Evolutionary conservation across 2,888 invertebrate genomes (phyloP), one percentile per base, ranked within the genome.

Genomic region (Dendrolimus houi): DNA sequence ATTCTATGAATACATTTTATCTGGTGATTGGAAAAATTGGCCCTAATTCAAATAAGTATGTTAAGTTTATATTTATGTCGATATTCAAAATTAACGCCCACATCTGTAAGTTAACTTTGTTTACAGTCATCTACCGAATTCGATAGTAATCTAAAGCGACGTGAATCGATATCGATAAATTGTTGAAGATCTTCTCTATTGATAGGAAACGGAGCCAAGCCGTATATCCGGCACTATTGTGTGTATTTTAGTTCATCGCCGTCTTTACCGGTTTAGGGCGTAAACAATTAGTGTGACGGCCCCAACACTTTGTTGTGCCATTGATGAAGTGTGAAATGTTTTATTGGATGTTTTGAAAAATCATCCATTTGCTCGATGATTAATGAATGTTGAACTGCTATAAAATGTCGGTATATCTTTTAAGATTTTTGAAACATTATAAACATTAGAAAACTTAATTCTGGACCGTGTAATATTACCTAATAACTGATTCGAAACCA

Each of bases 201-300:
- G 65, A 66, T 72, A 80, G 84, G 86, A 86, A 86, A 77, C 71
- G 79, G 81, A 79, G 79, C 79, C 78, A 74, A 77, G 78, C 79
- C 86, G 81, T 72, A 76, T 79, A 79, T 85, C 85, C 86, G 79
- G 77, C 55, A 68, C 71, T 62, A 77, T 79, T 79, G 72, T 77
- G 70, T 68, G 67, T 72, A 73, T 74, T 72, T 76, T 71, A 71
- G 70, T 72, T 70, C 74, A 78, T 73, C 67, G 73, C 71, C 72
- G 75, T 77, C 75, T 75, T 73, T 81, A 77, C 74, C 64, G 63
- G 57, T 64, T 64, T 70, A 68, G 71, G 70, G 74, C 72, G 73
- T 79, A 72, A 78, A 77, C 77, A 80, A 79, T 75, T 77, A 72
- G 68, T 71, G 70, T 66, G 68, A 70, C 66, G 66, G 67, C 64